Evolutionary conservation across 1,140 invertebrate genomes (phyloP), one percentile per base, ranked within the genome.

Genomic region (Ips nitidus): DNA sequence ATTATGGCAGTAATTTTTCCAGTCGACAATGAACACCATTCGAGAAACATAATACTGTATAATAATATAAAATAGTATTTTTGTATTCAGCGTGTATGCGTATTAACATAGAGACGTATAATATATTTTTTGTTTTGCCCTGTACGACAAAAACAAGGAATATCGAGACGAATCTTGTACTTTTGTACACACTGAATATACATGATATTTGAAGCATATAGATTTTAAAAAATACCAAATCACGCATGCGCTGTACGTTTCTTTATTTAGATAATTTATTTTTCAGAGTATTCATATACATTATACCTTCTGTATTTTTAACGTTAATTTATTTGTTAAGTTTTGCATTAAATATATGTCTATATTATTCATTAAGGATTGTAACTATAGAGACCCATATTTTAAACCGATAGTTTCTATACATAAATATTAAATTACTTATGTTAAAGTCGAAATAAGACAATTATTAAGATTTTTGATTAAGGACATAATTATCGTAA

Each of bases 261-360:
- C 42, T 70, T 64, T 66, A 52, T 63, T 72, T 70, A 73, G 52
- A 75, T 77, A 73, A 70, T 75, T 75, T 75, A 77, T 77, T 77
- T 76, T 75, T 74, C 75, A 76, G 73, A 77, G 76, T 77, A 77
- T 77, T 77, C 75, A 77, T 77, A 77, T 77, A 75, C 75, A 75
- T 69, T 52, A 39, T 66, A 63, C 70, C 64, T 73, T 73, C 64
- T 67, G 41, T 66, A 69, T 70, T 69, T 59, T 62, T 69, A 71
- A 66, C 52, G 57, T 71, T 66, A 73, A 66, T 70, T 73, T 74
- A 55, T 65, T 22, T 66, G 60, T 71, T 73, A 70, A 72, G 67
- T 69, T 66, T 72, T 66, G 55, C 66, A 62, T 63, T 69, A 72
- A 66, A 58, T 70, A 42, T 58, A 55, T 70, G 59, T 56, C 7